Base-by-base conservation (phyloP, 1,140 invertebrate species). In the Pantala flavescens region DNA sequence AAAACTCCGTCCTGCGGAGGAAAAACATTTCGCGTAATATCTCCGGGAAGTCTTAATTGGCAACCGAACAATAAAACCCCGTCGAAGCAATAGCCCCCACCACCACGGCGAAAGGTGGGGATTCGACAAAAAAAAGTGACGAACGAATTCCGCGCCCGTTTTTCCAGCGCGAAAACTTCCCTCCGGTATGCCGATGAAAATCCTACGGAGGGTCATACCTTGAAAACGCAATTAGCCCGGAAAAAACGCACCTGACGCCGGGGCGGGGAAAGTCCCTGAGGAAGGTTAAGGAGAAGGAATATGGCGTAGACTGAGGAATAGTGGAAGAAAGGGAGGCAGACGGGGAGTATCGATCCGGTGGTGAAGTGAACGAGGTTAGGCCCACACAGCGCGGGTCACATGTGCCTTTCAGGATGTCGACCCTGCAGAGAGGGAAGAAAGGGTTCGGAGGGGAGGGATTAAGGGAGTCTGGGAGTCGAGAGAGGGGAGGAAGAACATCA, bases 331-430 rank as follows among this genome's bases (percentile, higher is more conserved):
- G 49, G n/a, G 49, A 21, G 16, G 2, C 49, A 63, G 49, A 63
- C 49, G 49, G 49, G 14, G 49, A 63, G 49, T 63, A 63, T 63
- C 49, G 49, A 63, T 63, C 49, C 16, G 2, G 49, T 7, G 49
- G 3, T 63, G n/a, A 63, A 63, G 49, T 63, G 49, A 63, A 63
- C 49, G 49, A 63, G 49, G 49, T 63, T 63, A 63, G 49, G 49
- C 49, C 49, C 49, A 63, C 28, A 36, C 28, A 36, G 28, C 28
- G 28, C 2, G 28, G 28, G 28, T 36, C 28, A 36, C 49, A 63
- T 63, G 49, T 63, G 49, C 49, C 49, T 63, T 19, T 63, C 14
- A 63, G 49, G 49, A 63, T 63, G 49, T 63, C 49, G 49, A 63
- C 49, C 49, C 49, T 63, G 49, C 49, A 63, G n/a, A 63, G n/a